These are phyloP conservation scores for Leptopilina syphax DNA, from an alignment of 2,888 invertebrate species.

Conservation along the genomic window DNA sequence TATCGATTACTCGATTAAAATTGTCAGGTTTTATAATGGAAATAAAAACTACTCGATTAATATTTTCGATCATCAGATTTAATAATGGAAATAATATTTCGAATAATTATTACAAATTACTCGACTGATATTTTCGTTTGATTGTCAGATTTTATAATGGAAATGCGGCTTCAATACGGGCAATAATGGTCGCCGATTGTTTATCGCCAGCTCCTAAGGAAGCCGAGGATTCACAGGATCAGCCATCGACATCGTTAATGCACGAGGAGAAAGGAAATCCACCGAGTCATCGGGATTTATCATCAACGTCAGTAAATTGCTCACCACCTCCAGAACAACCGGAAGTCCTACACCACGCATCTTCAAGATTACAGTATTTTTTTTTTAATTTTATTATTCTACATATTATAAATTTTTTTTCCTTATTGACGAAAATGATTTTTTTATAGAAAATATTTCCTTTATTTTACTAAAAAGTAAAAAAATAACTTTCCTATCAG, in stretches of 20 bases:
- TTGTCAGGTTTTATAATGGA: too few relatives aligned
- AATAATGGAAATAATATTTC: too few relatives aligned
- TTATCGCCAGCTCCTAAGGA: slow-evolving; percentile 75
- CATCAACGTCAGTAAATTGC: slow-evolving; percentile 59
- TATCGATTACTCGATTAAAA: too few relatives aligned
- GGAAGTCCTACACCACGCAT: slow-evolving; percentile 71
- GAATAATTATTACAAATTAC: too few relatives aligned
- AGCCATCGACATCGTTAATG: slow-evolving; percentile 65
- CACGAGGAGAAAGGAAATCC: slow-evolving; percentile 78
- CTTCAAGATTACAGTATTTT: slow-evolving; percentile 73
- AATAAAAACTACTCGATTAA: too few relatives aligned
- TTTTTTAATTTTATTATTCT: slow-evolving; percentile 41
- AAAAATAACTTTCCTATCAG: too few relatives aligned
- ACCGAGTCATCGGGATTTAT: slow-evolving; percentile 78
- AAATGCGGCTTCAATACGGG: slow-evolving; percentile 88
- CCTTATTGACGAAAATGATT: too few relatives aligned
- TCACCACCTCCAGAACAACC: slow-evolving; percentile 62
- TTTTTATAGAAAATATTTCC: background rate
- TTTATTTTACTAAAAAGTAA: background rate
- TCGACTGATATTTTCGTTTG: background rate
- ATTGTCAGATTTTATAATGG: slow-evolving; percentile 83
- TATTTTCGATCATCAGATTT: too few relatives aligned
- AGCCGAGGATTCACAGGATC: slow-evolving; percentile 65
- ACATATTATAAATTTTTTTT: background rate
- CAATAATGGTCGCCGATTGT: slow-evolving; percentile 87